A percentile compares a stretch with the other conserved stretches of the same genome.
phyloP scores from a whole-genome alignment of 2,113 vertebrate species.

The Hylia prasina region DNA sequence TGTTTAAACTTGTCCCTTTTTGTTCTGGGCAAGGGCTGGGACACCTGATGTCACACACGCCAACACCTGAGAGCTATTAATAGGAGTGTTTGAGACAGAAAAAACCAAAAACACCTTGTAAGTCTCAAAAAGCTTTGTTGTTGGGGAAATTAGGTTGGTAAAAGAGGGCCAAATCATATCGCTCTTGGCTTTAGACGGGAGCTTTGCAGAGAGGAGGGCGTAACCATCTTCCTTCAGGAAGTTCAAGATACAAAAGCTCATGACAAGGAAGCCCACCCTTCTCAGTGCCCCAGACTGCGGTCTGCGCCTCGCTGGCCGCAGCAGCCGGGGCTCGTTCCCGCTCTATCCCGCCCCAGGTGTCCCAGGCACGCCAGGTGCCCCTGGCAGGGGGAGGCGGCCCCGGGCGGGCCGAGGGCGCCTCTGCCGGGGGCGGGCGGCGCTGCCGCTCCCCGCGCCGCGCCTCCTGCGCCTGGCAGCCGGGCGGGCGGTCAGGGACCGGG shows the following conservation, averaged over 20 bases:
- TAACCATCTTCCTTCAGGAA: not conserved
- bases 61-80: not conserved
- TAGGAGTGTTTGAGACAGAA: not conserved
- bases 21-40: not conserved
- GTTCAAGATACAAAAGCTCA: no score
- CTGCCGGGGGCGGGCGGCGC: not conserved
- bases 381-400: not conserved
- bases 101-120: rapidly evolving
- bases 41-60: not conserved
- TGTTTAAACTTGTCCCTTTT: not conserved
- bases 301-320: not conserved
- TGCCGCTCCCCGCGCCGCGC: slow-evolving; percentile 33
- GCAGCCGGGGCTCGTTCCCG: rapidly evolving
- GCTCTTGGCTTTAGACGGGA: not conserved
- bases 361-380: not conserved
- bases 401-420: not conserved
- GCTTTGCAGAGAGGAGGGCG: not conserved
- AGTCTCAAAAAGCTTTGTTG: not conserved
- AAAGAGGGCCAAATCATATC: not conserved
- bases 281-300: rapidly evolving
- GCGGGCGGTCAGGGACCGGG: not conserved
- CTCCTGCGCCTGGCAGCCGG: not conserved
- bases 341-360: not conserved
- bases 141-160: not conserved
- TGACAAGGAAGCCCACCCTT: not conserved